Conservation (phyloP, 2,113 vertebrate species). For the Aviceda subcristata region DNA sequence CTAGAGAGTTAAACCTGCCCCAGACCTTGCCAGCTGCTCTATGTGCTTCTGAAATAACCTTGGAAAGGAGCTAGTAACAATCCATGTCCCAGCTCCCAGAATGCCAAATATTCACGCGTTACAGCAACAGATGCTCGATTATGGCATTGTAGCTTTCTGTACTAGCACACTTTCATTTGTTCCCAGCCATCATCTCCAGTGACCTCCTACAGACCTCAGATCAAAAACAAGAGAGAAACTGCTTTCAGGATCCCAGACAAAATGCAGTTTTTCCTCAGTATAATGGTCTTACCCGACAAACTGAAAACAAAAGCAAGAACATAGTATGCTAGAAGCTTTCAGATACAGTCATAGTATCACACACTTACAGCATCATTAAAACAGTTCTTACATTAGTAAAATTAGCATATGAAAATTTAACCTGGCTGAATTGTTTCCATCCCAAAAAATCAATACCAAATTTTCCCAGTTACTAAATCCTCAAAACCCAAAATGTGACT, state of each 20-base stretch:
- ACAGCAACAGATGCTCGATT: neutral
- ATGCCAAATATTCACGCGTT: neutral
- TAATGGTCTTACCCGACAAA: neutral
- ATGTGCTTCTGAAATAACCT: neutral
- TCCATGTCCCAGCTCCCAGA: neutral
- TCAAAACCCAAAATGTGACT: neutral
- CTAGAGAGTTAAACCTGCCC: neutral
- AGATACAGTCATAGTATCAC: neutral
- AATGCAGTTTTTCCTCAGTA: neutral
- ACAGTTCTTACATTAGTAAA: neutral
- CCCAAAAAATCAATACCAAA: neutral
- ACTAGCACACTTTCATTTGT: neutral
- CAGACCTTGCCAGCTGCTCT: constrained; percentile 26
- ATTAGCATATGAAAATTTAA: neutral
- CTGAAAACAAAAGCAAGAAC: neutral
- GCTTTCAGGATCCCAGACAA: neutral
- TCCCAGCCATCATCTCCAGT: neutral
- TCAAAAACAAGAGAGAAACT: neutral
- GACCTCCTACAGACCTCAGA: neutral
- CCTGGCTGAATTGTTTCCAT: neutral
- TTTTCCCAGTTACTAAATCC: neutral
- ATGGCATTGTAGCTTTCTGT: neutral
- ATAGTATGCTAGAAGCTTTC: neutral
- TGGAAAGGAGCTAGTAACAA: neutral
- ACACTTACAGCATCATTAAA: rapidly evolving